A percentile compares a stretch with the other conserved stretches of the same genome.
Conservation (phyloP, 1,140 invertebrate species). For the Pinna nobilis region DNA sequence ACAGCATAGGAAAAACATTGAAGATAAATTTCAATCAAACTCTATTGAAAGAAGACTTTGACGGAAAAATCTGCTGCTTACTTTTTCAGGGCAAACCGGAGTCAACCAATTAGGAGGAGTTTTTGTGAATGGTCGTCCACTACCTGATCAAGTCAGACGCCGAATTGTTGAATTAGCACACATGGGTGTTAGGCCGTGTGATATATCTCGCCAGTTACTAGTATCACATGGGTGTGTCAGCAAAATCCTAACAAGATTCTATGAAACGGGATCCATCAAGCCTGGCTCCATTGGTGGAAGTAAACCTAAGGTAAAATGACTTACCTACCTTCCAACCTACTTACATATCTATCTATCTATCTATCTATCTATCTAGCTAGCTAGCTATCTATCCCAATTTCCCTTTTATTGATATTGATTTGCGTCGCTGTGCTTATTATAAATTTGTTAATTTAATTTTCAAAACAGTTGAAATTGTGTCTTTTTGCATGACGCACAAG, state of each 20-base stretch:
- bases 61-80: no score
- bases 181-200: slow-evolving; percentile 93
- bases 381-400: background rate
- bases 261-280: slow-evolving; percentile 95
- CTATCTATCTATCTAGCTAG: no score
- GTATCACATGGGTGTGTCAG: slow-evolving; percentile 97
- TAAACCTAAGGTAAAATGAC: slow-evolving; percentile 87
- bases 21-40: no score
- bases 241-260: slow-evolving; percentile 96
- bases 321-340: background rate
- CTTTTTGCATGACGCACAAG: no score
- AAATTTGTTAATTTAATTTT: background rate
- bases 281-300: slow-evolving; percentile 99
- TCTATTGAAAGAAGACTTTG: no score
- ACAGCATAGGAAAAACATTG: no score
- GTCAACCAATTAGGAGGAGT: slow-evolving; percentile 99
- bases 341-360: background rate
- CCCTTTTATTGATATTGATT: background rate
- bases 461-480: background rate
- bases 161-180: slow-evolving; percentile 96
- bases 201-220: slow-evolving; percentile 94
- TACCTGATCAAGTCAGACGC: slow-evolving; percentile 95
- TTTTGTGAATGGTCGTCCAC: slow-evolving; percentile 96
- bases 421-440: no score
- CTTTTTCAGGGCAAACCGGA: slow-evolving; percentile 77